Evolutionary conservation across 2,888 invertebrate species (phyloP), one percentile per base, ranked within the genome.

Genomic region (Macaria liturata): DNA sequence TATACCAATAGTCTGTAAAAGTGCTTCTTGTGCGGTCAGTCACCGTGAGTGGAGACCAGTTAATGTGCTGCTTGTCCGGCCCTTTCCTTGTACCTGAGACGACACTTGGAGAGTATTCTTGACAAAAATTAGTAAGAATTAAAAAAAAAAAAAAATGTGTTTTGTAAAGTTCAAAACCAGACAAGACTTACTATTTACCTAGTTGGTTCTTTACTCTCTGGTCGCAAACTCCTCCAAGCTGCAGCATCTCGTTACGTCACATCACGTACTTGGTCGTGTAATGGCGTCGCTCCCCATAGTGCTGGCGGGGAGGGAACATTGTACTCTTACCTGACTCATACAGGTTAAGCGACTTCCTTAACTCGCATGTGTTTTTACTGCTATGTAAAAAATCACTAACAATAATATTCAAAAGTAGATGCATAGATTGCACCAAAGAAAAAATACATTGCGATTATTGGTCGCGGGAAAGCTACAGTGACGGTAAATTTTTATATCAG

Each of bases 51-150:
- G 63, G 72, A 75, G 75, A 71, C 71, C 74, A 74, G 63, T 73
- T 83, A 85, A 85, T 84, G 82, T 77, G 59, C 61, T 52, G 32
- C 62, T 57, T 62, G 81, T 64, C 74, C 82, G 75, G 74, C 85
- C 85, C 71, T 74, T 86, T 84, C 65, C 79, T 67, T 85, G 85
- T 86, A 84, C 83, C 83, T 83, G 57, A 31, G 49, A 61, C 52
- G 20, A 2, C 49, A 48, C 50, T 44, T 52, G 32, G 9, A 48
- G 43, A 49, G 9, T 9, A 30, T 54, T 50, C 30, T 54, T 40
- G 49, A 32, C 45, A 0, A 47, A 43, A 42, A 51, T 31, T 51
- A 45, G 51, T 37, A 39, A 30, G 51, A 51, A 37, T 53, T 43
- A 39, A 47, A 46, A 20, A 32, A n/a, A n/a, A n/a, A n/a, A n/a